Conservation (phyloP, 2,888 invertebrate species). For the Thereva unica region DNA sequence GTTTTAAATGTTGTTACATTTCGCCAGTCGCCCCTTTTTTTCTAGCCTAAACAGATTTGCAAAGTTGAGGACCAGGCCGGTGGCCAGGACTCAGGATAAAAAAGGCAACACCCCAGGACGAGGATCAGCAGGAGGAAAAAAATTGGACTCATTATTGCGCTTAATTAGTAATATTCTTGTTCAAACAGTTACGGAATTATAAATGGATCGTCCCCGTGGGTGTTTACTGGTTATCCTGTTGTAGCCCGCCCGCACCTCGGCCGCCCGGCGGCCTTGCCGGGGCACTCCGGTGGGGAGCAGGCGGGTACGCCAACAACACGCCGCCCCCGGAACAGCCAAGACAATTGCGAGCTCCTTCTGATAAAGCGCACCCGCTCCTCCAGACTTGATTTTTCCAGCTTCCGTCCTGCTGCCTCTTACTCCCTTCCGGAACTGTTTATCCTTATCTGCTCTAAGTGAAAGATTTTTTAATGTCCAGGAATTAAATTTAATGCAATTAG, state of each 20-base stretch:
- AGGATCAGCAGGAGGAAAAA: slow-evolving; percentile 36
- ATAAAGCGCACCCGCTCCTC: slow-evolving; percentile 26
- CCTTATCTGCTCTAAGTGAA: slow-evolving; percentile 39
- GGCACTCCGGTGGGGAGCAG: slow-evolving; percentile 11
- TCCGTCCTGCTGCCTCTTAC: background rate
- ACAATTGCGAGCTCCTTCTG: slow-evolving; percentile 37
- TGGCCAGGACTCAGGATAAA: slow-evolving; percentile 19
- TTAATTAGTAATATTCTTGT: slow-evolving; percentile 43
- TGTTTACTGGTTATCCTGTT: slow-evolving; percentile 39
- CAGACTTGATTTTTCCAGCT: slow-evolving; percentile 10
- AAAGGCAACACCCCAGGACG: slow-evolving; percentile 9
- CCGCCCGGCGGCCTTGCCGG: background rate
- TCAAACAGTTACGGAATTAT: slow-evolving; percentile 43
- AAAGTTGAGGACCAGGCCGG: slow-evolving; percentile 7
- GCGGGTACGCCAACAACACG: slow-evolving; percentile 30
- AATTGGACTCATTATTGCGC: slow-evolving; percentile 41
- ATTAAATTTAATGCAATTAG: slow-evolving; percentile 43
- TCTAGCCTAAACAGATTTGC: slow-evolving; percentile 34
- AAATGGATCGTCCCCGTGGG: slow-evolving; percentile 40
- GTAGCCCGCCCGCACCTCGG: slow-evolving; percentile 7
- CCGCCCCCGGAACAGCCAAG: slow-evolving; percentile 6
- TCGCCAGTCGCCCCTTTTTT: background rate
- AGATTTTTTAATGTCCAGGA: slow-evolving; percentile 41
- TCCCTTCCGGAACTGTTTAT: slow-evolving; percentile 27
- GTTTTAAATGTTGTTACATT: background rate